phyloP scores from a whole-genome alignment of 2,113 vertebrate species.

The Entomyzon cyanotis region DNA sequence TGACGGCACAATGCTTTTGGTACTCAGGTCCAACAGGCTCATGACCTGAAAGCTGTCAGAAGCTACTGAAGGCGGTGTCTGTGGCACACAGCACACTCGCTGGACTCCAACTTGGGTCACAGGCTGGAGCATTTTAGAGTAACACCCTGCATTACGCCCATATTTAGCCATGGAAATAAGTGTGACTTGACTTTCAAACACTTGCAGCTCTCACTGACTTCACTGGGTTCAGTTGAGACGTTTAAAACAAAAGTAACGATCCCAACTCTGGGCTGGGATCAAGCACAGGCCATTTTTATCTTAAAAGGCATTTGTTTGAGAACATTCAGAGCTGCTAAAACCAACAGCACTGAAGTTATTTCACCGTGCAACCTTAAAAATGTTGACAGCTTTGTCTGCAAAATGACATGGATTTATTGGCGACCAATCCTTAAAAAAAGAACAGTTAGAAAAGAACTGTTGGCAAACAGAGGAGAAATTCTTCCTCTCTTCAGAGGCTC shows the following conservation, averaged over 20 bases:
- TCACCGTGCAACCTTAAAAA: not conserved
- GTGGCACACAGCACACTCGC: not conserved
- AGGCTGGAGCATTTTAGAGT: not conserved
- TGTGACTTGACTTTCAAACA: not conserved
- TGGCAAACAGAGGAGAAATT: not conserved
- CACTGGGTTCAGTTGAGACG: not conserved
- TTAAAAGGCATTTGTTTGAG: constrained; percentile 56
- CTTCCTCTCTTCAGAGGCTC: not conserved
- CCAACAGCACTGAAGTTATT: not conserved
- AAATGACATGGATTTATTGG: not conserved
- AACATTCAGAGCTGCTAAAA: not conserved
- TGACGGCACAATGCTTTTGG: not conserved
- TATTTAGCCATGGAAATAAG: constrained; percentile 45
- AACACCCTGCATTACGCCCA: not conserved
- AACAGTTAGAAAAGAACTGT: not conserved
- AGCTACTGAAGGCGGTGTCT: not conserved
- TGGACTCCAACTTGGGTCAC: not conserved
- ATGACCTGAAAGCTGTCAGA: not conserved
- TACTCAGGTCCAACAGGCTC: not conserved
- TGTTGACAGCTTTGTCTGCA: not conserved
- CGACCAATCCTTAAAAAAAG: not conserved
- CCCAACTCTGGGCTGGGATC: not conserved
- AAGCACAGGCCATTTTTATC: constrained; percentile 27
- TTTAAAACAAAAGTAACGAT: constrained; percentile 18
- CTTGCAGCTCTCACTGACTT: not conserved